phyloP scores from a whole-genome alignment of 2,113 vertebrate species.

The Oreotrochilus melanogaster region DNA sequence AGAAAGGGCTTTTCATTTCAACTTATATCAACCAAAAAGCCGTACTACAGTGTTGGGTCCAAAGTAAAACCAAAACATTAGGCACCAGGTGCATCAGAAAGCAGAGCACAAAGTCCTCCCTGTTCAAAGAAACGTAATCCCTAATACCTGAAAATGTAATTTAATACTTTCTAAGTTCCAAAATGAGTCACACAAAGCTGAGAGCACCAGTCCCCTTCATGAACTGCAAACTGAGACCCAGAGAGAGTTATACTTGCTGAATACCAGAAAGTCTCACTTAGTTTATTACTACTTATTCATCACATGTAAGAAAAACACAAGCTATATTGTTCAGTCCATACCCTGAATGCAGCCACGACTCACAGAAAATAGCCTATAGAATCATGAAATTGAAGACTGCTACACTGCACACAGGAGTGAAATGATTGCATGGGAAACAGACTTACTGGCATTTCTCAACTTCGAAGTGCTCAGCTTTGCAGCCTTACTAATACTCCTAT shows the following conservation, averaged over 20 bases:
- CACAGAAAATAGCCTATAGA: not conserved
- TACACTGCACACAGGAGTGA: not conserved
- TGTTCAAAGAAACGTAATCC: not conserved
- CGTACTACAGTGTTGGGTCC: not conserved
- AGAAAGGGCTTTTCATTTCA: not conserved
- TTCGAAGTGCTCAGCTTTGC: not conserved
- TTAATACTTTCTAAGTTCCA: not conserved
- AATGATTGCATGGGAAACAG: not conserved
- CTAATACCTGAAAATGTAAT: not conserved
- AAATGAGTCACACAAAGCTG: not conserved
- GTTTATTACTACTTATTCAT: not conserved
- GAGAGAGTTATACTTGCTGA: not conserved
- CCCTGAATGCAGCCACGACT: not conserved
- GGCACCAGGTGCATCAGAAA: not conserved
- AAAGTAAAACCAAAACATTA: slow-evolving; percentile 16
- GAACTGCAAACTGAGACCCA: not conserved
- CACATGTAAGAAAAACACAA: not conserved
- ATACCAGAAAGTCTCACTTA: not conserved
- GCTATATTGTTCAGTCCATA: not conserved
- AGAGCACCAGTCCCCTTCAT: not conserved
- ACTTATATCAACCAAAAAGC: not conserved
- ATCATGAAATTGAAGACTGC: not conserved
- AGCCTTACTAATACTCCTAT: not conserved
- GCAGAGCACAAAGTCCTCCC: not conserved
- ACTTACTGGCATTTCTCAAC: not conserved